These are phyloP conservation scores for Cetonia aurata DNA, from an alignment of 2,888 invertebrate genomes.

Conservation along the genomic window DNA sequence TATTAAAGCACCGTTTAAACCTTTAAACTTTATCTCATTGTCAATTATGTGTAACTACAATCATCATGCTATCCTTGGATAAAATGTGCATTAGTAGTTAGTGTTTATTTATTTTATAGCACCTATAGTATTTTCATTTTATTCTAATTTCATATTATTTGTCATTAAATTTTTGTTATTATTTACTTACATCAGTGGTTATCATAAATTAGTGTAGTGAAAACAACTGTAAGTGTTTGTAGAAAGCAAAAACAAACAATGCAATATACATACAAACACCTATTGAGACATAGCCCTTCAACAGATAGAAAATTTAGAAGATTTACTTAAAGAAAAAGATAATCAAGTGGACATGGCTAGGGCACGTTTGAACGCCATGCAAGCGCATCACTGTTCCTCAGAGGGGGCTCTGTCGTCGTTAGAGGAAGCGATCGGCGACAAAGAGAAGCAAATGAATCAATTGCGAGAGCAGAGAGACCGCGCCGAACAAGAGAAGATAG, in stretches of 20 bases:
- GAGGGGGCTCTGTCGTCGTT: slow-evolving; percentile 93
- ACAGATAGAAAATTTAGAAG: slow-evolving; percentile 97
- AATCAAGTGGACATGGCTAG: slow-evolving; percentile 97
- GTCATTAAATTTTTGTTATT: slow-evolving; percentile 3
- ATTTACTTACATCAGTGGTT: slow-evolving; percentile 24
- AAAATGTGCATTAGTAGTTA: neutral
- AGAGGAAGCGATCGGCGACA: slow-evolving; percentile 96
- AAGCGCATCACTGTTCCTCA: slow-evolving; percentile 93
- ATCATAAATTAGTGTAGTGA: slow-evolving; percentile 34
- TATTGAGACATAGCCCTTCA: slow-evolving; percentile 45
- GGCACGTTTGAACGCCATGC: slow-evolving; percentile 90
- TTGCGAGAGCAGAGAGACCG: slow-evolving; percentile 94
- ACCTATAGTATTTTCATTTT: neutral
- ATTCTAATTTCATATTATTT: slow-evolving; percentile 7
- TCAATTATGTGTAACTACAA: slow-evolving; percentile 4
- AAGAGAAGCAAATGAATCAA: slow-evolving; percentile 97
- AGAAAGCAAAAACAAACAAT: slow-evolving; percentile 14
- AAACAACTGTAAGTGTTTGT: slow-evolving; percentile 23
- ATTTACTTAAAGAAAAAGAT: slow-evolving; percentile 96
- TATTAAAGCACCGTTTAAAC: too few relatives aligned
- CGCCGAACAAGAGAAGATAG: slow-evolving; percentile 95
- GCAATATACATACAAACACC: slow-evolving; percentile 17
- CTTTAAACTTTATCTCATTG: neutral
- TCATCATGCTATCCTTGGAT: slow-evolving; percentile 28
- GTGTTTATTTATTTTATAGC: slow-evolving; percentile 3